Percentiles rank a stretch among this genome's conserved stretches.
phyloP scores from a whole-genome alignment of 2,797 vertebrate species.

The Dendrocincla tyrannina region DNA sequence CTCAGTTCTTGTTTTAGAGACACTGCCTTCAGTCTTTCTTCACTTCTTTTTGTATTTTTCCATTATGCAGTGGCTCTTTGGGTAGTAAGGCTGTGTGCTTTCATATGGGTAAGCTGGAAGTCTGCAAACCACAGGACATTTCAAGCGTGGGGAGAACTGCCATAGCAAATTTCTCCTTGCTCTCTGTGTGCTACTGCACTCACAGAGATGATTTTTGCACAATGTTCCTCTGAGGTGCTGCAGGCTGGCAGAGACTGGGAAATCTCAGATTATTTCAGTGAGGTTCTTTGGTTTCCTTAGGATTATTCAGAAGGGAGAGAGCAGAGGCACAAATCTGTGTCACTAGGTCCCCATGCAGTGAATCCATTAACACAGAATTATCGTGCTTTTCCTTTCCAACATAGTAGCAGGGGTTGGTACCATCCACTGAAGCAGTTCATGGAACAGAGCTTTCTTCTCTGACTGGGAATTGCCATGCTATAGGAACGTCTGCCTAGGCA shows the following conservation, averaged over 20 bases:
- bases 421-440: rapidly evolving
- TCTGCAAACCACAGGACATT: background rate
- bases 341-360: background rate
- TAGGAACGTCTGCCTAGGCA: rapidly evolving
- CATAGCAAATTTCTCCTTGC: background rate
- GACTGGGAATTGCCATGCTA: background rate
- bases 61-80: background rate
- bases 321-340: background rate
- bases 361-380: background rate
- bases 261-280: background rate
- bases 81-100: background rate
- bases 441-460: background rate
- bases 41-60: background rate
- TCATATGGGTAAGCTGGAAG: background rate
- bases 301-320: background rate
- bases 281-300: background rate
- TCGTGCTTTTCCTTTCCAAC: background rate
- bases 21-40: background rate
- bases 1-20: background rate
- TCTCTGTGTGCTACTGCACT: background rate
- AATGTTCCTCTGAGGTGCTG: background rate
- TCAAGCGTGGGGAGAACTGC: background rate
- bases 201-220: background rate
- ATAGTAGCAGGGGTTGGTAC: background rate
- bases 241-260: background rate